Evolutionary conservation across 2,888 invertebrate species (phyloP).

Genomic region (Mythimna vitellina): DNA sequence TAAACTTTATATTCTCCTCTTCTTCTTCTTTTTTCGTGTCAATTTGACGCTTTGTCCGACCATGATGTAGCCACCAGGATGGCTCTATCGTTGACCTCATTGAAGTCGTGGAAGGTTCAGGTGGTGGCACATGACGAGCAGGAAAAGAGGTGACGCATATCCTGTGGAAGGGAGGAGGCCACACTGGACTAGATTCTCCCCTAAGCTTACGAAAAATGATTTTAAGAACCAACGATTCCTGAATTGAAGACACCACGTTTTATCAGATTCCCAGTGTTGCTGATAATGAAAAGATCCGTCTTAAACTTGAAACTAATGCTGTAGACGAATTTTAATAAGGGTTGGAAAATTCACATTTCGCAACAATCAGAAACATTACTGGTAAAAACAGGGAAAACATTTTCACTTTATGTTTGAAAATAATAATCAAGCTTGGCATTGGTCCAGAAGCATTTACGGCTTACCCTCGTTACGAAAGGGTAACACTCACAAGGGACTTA

Average conservation of each 20-base stretch:
- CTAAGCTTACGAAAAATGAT: no score
- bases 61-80: no score
- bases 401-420: background rate
- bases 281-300: background rate
- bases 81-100: no score
- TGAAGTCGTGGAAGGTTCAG: no score
- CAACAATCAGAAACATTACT: background rate
- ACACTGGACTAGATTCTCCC: no score
- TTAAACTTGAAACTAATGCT: background rate
- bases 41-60: no score
- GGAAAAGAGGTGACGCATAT: no score
- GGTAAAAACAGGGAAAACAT: background rate
- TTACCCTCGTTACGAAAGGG: slow-evolving; percentile 36
- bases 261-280: background rate
- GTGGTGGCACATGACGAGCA: no score
- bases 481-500: slow-evolving; percentile 35
- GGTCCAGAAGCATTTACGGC: background rate
- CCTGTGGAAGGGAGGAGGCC: no score
- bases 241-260: background rate
- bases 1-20: background rate
- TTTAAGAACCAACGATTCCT: no score
- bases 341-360: background rate
- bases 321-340: background rate
- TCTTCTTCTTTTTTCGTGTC: no score
- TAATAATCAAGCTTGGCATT: slow-evolving; percentile 23